These are phyloP conservation scores for Cryptophagus acutangulus DNA, from an alignment of 2,888 invertebrate genomes.

Conservation along the genomic window DNA sequence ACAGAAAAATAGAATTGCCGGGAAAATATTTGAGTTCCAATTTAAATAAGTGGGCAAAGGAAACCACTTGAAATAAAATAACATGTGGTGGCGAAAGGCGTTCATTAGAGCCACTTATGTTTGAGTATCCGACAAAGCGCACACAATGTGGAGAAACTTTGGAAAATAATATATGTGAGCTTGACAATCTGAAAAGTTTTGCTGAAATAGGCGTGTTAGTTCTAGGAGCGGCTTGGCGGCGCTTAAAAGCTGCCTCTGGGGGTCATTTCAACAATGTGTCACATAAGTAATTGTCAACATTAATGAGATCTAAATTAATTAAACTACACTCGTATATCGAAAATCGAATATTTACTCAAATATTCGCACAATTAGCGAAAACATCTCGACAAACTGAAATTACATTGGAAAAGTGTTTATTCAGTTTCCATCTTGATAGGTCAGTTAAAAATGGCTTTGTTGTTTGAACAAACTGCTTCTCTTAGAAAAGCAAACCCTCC, in stretches of 20 bases:
- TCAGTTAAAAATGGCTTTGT: conserved; percentile 1
- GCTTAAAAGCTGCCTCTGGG: conserved; percentile 4
- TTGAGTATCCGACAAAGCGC: conserved; percentile 1
- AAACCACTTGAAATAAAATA: no score
- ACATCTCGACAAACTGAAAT: no score
- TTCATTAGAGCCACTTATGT: no score
- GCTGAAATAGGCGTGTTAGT: conserved; percentile 3
- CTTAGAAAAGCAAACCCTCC: not conserved
- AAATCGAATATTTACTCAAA: no score
- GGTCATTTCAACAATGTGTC: conserved; percentile 8
- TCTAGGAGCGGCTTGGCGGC: not conserved
- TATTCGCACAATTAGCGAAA: no score
- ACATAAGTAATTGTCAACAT: conserved; percentile 6
- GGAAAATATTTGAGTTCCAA: no score
- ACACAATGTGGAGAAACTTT: conserved; percentile 6
- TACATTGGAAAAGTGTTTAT: conserved; percentile 3
- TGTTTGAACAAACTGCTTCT: not conserved
- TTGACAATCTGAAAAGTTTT: conserved; percentile 8
- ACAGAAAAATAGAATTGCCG: no score
- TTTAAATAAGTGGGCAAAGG: no score
- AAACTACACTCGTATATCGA: no score
- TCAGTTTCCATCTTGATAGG: not conserved
- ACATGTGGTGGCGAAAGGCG: no score
- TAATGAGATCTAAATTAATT: conserved; percentile 6
- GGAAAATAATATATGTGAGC: conserved; percentile 8